Base-by-base conservation (phyloP, 2,113 vertebrate species). In the Charina bottae region DNA sequence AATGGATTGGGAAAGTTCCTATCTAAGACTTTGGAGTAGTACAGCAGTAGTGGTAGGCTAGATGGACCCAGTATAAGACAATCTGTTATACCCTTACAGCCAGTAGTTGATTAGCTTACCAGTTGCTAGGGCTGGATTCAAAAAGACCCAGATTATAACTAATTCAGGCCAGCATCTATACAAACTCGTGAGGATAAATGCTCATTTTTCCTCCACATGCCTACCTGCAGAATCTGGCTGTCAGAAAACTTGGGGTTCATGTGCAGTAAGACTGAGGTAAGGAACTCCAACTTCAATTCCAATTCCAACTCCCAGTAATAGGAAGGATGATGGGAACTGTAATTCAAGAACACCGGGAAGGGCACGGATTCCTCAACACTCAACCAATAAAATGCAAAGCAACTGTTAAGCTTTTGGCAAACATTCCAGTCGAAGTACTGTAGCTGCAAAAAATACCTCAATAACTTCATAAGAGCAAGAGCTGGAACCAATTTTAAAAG, bases 401-500 rank as follows among this genome's bases (percentile, higher is more conserved):
- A 59, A 54, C 21, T 90, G 85, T 93, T 89, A 12, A 72, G 84
- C 11, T 42, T 46, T n/a, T n/a, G 88, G 2, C 37, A 93, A 24
- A n/a, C 19, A 87, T 88, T 93, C 64, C 90, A 8, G 46, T 2
- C 28, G 46, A 85, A 17, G 37, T 93, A 72, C 49, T 93, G 8
- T 62, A 94, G 85, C 84, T 42, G 60, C 28, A 46, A 72, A 64
- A 93, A 94, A 83, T 56, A 94, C 84, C 88, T 64, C 94, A 87
- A 93, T 89, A 91, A 95, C 94, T 94, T 91, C 89, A 88, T 83
- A 59, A 21, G 78, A 93, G 55, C 0, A 0, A 95, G 93, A 97
- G 95, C 93, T 85, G 91, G 88, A 95, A 94, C 94, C 94, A 96
- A 97, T 96, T 96, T 95, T 96, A 92, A 96, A 96, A 94, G 60